Conservation (phyloP, 2,888 invertebrate species). For the Drosophila colorata region DNA sequence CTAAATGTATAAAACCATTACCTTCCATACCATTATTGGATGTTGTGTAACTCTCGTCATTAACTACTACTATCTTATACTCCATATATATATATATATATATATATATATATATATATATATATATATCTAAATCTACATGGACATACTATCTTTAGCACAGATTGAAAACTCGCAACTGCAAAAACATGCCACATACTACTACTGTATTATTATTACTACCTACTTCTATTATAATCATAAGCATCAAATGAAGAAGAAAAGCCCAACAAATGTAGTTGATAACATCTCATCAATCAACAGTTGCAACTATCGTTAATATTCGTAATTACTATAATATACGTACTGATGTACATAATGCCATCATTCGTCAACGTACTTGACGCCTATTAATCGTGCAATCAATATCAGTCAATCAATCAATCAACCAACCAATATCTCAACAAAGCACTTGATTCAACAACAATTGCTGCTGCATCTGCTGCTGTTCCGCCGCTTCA, state of each 20-base stretch:
- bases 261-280: constrained; percentile 23
- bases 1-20: constrained; percentile 43
- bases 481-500: constrained; percentile 55
- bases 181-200: constrained; percentile 51
- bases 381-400: constrained; percentile 36
- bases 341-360: constrained; percentile 26
- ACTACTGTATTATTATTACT: constrained; percentile 24
- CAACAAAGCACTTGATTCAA: constrained; percentile 52
- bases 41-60: constrained; percentile 78
- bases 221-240: constrained; percentile 37
- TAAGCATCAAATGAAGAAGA: constrained; percentile 19
- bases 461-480: constrained; percentile 57
- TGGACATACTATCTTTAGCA: constrained; percentile 62
- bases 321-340: constrained; percentile 6
- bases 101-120: not conserved
- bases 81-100: constrained; percentile 13
- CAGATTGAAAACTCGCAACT: constrained; percentile 42
- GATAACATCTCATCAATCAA: constrained; percentile 50
- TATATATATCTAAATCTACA: constrained; percentile 22
- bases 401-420: constrained; percentile 37
- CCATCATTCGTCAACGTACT: constrained; percentile 31
- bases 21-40: constrained; percentile 64
- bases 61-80: constrained; percentile 57
- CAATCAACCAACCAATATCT: constrained; percentile 37
- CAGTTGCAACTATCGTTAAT: constrained; percentile 18